These are phyloP conservation scores for Oxyura jamaicensis DNA, from an alignment of 2,113 vertebrate genomes.

Conservation along the genomic window DNA sequence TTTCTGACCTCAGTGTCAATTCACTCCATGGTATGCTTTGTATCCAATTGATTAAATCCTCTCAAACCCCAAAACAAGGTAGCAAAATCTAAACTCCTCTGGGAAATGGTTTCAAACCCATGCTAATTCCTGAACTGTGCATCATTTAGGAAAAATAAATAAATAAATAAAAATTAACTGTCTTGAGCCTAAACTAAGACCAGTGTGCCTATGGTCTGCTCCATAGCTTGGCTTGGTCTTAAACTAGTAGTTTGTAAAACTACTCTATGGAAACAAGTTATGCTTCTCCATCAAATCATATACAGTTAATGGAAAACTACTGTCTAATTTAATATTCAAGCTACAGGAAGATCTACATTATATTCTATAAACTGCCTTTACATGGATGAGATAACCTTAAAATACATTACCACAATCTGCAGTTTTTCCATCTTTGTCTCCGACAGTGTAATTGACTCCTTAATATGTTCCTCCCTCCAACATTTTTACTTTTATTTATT, in stretches of 20 bases:
- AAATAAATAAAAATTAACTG: background rate
- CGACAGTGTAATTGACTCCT: background rate
- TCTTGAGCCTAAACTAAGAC: background rate
- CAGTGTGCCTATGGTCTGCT: background rate
- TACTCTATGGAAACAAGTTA: background rate
- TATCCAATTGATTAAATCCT: too few relatives aligned
- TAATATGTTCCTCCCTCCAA: background rate
- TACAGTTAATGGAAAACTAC: background rate
- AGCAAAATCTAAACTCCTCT: background rate
- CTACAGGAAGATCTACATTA: background rate
- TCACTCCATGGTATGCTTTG: background rate
- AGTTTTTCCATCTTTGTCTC: background rate
- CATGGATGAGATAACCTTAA: background rate
- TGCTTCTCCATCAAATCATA: too few relatives aligned
- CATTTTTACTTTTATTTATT: background rate
- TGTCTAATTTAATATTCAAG: background rate
- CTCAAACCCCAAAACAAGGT: background rate
- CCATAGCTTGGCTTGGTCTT: background rate
- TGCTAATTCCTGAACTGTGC: too few relatives aligned
- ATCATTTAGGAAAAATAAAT: background rate
- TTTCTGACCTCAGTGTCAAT: background rate
- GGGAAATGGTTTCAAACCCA: too few relatives aligned
- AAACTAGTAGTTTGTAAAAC: background rate
- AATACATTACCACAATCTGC: background rate
- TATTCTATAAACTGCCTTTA: background rate